These are phyloP conservation scores for Buceros bicornis DNA, from an alignment of 2,797 vertebrate genomes.

Conservation along the genomic window DNA sequence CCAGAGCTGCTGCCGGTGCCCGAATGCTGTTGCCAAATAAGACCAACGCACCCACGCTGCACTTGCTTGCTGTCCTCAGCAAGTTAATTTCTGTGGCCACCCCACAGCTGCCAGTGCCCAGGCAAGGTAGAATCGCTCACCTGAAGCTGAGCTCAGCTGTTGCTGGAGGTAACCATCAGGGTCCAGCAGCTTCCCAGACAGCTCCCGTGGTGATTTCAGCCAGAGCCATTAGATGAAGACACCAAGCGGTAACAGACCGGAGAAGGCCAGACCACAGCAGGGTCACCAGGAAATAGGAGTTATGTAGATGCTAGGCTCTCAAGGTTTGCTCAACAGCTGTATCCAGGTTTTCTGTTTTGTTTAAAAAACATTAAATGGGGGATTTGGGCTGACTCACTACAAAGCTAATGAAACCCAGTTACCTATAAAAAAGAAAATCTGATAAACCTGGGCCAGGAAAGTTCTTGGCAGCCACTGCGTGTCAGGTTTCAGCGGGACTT, in stretches of 20 bases:
- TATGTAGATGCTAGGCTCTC: background rate
- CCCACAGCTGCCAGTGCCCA: background rate
- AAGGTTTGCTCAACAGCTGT: background rate
- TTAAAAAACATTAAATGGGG: background rate
- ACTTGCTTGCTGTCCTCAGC: background rate
- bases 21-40: background rate
- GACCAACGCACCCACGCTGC: background rate
- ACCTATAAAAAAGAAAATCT: slow-evolving; percentile 42
- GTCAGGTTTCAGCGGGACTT: background rate
- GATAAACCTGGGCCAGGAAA: slow-evolving; percentile 45
- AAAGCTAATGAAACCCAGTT: slow-evolving; percentile 23
- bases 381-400: background rate
- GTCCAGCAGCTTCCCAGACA: background rate
- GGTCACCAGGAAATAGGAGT: background rate
- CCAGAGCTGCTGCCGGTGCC: background rate
- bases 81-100: background rate
- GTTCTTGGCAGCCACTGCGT: slow-evolving; percentile 29
- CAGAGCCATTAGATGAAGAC: accelerated
- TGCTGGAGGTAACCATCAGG: background rate
- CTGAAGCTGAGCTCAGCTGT: background rate
- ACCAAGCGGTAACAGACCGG: background rate
- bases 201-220: background rate
- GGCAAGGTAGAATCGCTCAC: background rate
- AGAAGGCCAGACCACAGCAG: background rate
- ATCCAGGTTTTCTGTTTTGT: background rate